Evolutionary conservation across 2,797 vertebrate genomes (phyloP).

Genomic region (Hephaestus fuliginosus): DNA sequence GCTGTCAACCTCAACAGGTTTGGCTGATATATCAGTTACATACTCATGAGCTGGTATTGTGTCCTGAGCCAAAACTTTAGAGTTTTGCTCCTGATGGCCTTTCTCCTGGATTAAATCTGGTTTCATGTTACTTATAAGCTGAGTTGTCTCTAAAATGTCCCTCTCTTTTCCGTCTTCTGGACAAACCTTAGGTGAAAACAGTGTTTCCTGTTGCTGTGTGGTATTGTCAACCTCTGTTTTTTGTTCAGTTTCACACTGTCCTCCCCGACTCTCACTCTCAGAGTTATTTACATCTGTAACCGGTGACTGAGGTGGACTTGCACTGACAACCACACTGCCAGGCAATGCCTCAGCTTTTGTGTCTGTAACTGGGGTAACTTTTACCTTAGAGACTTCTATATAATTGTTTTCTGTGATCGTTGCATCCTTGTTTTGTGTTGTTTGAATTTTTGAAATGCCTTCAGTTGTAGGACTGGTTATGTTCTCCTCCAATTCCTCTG

Average conservation of each 20-base stretch:
- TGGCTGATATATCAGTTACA: conserved; percentile 48
- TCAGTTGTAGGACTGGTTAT: conserved; percentile 13
- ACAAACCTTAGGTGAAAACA: conserved; percentile 11
- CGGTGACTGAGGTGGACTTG: conserved; percentile 4
- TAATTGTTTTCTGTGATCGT: neutral
- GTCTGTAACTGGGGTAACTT: conserved; percentile 5
- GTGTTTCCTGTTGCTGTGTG: conserved; percentile 21
- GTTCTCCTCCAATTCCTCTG: neutral
- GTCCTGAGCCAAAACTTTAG: conserved; percentile 18
- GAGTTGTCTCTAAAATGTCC: conserved; percentile 3
- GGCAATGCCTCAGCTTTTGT: neutral
- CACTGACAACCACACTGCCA: conserved; percentile 7
- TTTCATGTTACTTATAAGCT: conserved; percentile 37
- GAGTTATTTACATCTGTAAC: conserved; percentile 9
- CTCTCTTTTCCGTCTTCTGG: conserved; percentile 25
- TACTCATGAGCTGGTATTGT: conserved; percentile 40
- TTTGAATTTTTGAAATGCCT: conserved; percentile 34
- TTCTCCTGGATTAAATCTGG: conserved; percentile 35
- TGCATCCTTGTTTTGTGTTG: conserved; percentile 18
- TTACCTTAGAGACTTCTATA: conserved; percentile 11
- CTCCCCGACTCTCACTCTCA: conserved; percentile 2
- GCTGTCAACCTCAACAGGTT: conserved; percentile 48
- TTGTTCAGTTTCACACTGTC: conserved; percentile 17
- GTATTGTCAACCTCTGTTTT: conserved; percentile 12
- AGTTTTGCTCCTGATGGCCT: conserved; percentile 9